Base-by-base conservation (phyloP, 2,888 invertebrate species). In the Drosophila kanekoi region DNA sequence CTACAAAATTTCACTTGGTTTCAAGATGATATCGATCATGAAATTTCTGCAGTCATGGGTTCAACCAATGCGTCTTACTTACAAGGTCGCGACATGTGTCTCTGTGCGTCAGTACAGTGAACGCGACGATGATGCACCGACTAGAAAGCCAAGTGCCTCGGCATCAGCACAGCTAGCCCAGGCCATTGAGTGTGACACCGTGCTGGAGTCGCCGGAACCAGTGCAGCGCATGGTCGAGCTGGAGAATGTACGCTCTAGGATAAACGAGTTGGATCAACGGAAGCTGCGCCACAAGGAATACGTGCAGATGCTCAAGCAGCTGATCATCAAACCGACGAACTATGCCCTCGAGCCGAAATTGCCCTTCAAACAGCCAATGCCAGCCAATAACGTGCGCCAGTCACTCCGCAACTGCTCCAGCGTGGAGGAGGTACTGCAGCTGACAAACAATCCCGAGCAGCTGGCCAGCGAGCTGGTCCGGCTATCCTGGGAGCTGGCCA, bases 261-360 rank as follows among this genome's bases (percentile, higher is more conserved):
- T 79, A 0, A 69, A 65, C 14, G 79, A 78, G 2, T 14, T 72
- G 6, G 79, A 78, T 35, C 79, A 78, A n/a, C 79, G 78, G 0
- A 45, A 48, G 16, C 1, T 57, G 8, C 64, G 79, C 0, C 62
- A 51, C 11, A n/a, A 40, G 9, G 48, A 78, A 44, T 69, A 64
- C 8, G 48, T 54, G 0, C 13, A 18, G 4, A 44, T 66, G 20
- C 23, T 78, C 0, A 52, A 66, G 16, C 33, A 52, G 0, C 10
- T 78, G 8, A 40, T 62, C 8, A 11, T 35, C 1, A 66, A 78
- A n/a, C 61, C 54, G 2, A 9, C 13, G 4, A 16, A 8, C 4
- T 2, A 5, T 1, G 10, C 13, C 0, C 9, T 28, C 8, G 62
- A 61, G 6, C 11, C 16, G 0, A 44, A 49, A 13, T 18, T 78